Evolutionary conservation across 2,113 vertebrate species (phyloP).

Genomic region (Saguinus imperator): DNA sequence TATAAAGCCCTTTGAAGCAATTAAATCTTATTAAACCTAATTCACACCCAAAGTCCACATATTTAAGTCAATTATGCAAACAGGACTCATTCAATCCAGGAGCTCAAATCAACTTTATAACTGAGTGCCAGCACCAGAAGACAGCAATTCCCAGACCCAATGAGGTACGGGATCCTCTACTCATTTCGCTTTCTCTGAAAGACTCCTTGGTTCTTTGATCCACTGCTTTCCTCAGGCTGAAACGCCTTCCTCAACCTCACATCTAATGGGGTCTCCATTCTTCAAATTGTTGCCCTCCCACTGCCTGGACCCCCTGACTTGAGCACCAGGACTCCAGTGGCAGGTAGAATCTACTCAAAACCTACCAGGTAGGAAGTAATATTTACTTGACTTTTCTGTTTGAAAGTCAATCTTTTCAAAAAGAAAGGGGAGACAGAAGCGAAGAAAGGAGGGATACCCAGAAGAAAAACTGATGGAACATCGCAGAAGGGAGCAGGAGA

Average conservation of each 20-base stretch:
- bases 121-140: constrained; percentile 46
- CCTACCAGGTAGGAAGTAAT: not conserved
- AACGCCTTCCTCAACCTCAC: not conserved
- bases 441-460: not conserved
- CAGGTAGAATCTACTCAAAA: constrained; percentile 21
- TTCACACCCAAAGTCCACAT: constrained; percentile 76
- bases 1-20: constrained; percentile 78
- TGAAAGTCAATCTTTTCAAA: constrained; percentile 40
- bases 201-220: not conserved
- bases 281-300: not conserved
- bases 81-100: constrained; percentile 77
- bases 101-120: constrained; percentile 69
- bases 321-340: not conserved
- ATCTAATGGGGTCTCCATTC: not conserved
- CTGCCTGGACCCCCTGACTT: not conserved
- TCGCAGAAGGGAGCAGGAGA: not conserved
- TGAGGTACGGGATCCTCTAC: not conserved
- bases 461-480: not conserved
- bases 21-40: constrained; percentile 78
- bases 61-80: constrained; percentile 78
- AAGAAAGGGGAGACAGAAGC: not conserved
- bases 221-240: not conserved
- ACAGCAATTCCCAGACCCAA: not conserved
- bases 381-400: constrained; percentile 32
- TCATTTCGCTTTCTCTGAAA: not conserved